A percentile compares a stretch with the other conserved stretches of the same genome.
These are phyloP conservation scores for Pollachius pollachius DNA, from an alignment of 2,113 vertebrate genomes.

Conservation along the genomic window DNA sequence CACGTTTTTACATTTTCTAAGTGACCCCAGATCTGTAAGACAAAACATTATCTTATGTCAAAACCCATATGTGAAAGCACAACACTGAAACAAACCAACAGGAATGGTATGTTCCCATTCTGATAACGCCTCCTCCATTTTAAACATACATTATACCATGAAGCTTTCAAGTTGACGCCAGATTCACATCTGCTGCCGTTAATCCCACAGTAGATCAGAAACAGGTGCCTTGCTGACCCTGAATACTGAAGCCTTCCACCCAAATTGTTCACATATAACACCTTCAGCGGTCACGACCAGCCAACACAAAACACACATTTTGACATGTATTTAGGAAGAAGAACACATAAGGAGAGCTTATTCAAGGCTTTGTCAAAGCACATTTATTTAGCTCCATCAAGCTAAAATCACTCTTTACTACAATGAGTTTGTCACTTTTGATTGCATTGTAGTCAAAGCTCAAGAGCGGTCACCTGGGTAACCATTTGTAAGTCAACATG, in stretches of 20 bases:
- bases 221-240: conserved; percentile 43
- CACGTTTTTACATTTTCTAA: too few species aligned
- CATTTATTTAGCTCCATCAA: too few species aligned
- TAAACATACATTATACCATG: conserved; percentile 12
- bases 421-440: neutral
- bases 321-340: too few species aligned
- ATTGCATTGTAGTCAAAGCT: neutral
- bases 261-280: conserved; percentile 12
- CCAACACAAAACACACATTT: too few species aligned
- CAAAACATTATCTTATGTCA: too few species aligned
- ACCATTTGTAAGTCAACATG: neutral
- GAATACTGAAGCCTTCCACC: conserved; percentile 19
- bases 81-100: too few species aligned
- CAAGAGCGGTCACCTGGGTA: too few species aligned
- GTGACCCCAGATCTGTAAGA: too few species aligned
- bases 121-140: neutral
- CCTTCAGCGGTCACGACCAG: neutral
- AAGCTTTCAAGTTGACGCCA: conserved; percentile 60
- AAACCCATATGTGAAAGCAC: too few species aligned
- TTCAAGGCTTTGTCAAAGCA: too few species aligned
- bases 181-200: conserved; percentile 49
- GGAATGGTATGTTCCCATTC: neutral
- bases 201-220: conserved; percentile 40
- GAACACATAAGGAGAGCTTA: too few species aligned
- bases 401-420: neutral